A percentile compares a stretch with the other conserved stretches of the same genome.
phyloP scores from a whole-genome alignment of 1,140 invertebrate genomes.

The Littorina saxatilis region DNA sequence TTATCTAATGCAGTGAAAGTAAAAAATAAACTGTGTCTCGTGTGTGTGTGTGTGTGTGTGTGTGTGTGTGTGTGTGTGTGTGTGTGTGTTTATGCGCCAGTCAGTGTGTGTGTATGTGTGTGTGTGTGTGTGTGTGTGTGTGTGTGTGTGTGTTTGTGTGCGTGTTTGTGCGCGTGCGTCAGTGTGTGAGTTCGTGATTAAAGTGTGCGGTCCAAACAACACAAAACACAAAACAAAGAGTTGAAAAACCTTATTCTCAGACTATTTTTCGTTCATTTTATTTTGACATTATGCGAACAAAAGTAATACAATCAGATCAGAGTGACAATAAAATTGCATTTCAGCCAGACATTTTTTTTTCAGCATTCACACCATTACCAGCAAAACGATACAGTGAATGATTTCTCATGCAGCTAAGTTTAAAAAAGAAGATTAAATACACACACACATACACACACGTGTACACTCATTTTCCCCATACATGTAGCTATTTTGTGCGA shows the following conservation, averaged over 20 bases:
- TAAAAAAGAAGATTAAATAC: not conserved
- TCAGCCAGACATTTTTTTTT: too few species aligned
- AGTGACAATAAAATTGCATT: too few species aligned
- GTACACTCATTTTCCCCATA: not conserved
- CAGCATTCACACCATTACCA: too few species aligned
- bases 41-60: slow-evolving; percentile 29
- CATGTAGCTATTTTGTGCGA: too few species aligned
- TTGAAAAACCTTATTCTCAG: not conserved
- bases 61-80: slow-evolving; percentile 13
- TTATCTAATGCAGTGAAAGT: too few species aligned
- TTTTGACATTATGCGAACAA: slow-evolving; percentile 25
- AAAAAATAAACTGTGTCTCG: too few species aligned
- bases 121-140: not conserved
- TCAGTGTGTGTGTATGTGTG: not conserved
- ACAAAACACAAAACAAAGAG: not conserved
- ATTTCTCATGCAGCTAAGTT: too few species aligned
- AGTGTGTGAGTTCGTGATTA: not conserved
- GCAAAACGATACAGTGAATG: too few species aligned
- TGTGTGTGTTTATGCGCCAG: slow-evolving; percentile 14
- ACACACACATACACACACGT: not conserved
- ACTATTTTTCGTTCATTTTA: not conserved
- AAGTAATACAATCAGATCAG: slow-evolving; percentile 18
- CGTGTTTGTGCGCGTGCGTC: not conserved
- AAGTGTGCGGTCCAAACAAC: not conserved
- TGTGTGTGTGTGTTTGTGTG: not conserved